Evolutionary conservation across 2,888 invertebrate species (phyloP).

Genomic region (Leptura quadrifasciata): DNA sequence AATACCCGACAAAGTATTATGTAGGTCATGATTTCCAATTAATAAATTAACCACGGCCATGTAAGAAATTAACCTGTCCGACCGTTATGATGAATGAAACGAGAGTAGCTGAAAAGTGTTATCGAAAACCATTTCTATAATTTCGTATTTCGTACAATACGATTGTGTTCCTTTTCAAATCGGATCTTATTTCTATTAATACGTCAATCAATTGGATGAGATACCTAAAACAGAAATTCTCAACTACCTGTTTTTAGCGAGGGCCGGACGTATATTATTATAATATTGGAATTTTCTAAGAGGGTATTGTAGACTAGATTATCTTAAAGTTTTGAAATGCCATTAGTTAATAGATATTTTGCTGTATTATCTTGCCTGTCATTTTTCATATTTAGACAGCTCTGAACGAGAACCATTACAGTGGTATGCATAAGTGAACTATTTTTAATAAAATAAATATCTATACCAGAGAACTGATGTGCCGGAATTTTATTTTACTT

Average conservation of each 20-base stretch:
- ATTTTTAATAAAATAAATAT: not conserved
- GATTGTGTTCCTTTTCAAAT: slow-evolving; percentile 54
- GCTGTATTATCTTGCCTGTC: slow-evolving; percentile 39
- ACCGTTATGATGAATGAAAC: not conserved
- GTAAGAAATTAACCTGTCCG: slow-evolving; percentile 6
- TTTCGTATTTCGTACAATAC: slow-evolving; percentile 58
- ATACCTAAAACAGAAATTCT: slow-evolving; percentile 53
- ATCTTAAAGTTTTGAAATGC: slow-evolving; percentile 37
- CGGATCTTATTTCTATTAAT: slow-evolving; percentile 57
- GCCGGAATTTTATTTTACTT: too few relatives aligned
- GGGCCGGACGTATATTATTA: slow-evolving; percentile 47
- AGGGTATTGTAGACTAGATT: slow-evolving; percentile 39
- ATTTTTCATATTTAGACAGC: slow-evolving; percentile 55
- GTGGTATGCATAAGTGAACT: slow-evolving; percentile 12
- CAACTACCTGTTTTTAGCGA: slow-evolving; percentile 58
- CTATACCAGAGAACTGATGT: too few relatives aligned
- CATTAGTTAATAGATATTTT: slow-evolving; percentile 39
- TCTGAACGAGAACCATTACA: slow-evolving; percentile 17
- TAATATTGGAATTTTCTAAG: slow-evolving; percentile 48
- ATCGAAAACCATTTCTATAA: slow-evolving; percentile 60
- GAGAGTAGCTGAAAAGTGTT: slow-evolving; percentile 39
- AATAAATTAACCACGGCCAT: slow-evolving; percentile 4
- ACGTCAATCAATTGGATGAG: slow-evolving; percentile 58
- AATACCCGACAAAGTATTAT: not conserved
- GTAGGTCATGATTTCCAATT: slow-evolving; percentile 7